These are phyloP conservation scores for Ceratina calcarata DNA, from an alignment of 1,140 invertebrate species.

Conservation along the genomic window DNA sequence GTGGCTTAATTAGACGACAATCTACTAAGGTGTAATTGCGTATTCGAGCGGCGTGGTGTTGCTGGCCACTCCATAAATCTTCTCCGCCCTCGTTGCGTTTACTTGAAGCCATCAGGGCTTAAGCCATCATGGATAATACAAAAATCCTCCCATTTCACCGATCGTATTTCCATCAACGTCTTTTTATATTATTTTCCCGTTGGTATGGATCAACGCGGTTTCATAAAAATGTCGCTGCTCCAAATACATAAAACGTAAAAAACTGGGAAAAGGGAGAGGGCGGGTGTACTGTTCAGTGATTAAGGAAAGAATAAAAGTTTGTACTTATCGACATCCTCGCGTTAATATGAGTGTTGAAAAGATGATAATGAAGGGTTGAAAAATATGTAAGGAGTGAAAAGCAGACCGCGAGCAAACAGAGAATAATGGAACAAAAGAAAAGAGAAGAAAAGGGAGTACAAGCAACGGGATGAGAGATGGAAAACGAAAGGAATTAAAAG, in stretches of 20 bases:
- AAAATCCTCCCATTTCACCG: too few relatives aligned
- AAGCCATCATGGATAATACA: too few relatives aligned
- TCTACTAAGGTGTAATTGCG: constrained; percentile 8
- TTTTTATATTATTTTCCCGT: too few relatives aligned
- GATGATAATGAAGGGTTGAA: constrained; percentile 1
- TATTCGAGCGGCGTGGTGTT: neutral
- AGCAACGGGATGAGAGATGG: neutral
- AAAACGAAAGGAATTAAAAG: constrained; percentile 50
- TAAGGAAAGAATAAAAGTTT: neutral
- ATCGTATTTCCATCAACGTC: too few relatives aligned
- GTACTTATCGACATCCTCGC: constrained; percentile 19
- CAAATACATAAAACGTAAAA: neutral
- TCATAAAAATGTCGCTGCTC: too few relatives aligned
- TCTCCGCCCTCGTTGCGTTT: neutral
- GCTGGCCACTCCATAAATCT: neutral
- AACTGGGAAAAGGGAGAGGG: neutral
- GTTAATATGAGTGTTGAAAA: constrained; percentile 13
- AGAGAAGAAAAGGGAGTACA: neutral
- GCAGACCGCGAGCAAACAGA: neutral
- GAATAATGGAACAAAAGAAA: neutral
- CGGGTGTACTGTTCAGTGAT: too few relatives aligned
- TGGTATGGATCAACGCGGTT: too few relatives aligned
- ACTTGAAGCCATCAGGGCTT: neutral
- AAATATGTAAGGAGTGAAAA: neutral
- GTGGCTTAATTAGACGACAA: constrained; percentile 1